A percentile compares a stretch with the other conserved stretches of the same genome.
Evolutionary conservation across 2,797 vertebrate species (phyloP).

Genomic region (Falco columbarius): DNA sequence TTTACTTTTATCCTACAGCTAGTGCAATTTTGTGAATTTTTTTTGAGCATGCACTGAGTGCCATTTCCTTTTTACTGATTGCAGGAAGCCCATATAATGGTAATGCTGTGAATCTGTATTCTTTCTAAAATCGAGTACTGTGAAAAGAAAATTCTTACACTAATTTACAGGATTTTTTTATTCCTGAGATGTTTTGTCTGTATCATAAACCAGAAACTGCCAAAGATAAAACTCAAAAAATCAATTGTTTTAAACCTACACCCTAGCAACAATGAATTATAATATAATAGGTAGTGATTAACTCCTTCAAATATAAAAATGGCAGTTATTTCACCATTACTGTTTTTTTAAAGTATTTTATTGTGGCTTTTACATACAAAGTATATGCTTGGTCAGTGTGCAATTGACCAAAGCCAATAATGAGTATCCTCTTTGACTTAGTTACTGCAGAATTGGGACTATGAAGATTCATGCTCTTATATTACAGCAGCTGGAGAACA

Average conservation of each 20-base stretch:
- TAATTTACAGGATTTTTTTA: neutral
- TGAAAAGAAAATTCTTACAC: neutral
- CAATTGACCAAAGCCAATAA: neutral
- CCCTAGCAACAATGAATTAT: neutral
- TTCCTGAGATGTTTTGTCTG: neutral
- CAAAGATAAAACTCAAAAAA: neutral
- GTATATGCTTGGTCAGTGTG: neutral
- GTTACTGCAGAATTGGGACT: neutral
- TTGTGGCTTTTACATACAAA: neutral
- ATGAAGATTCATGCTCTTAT: neutral
- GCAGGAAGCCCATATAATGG: conserved; percentile 45
- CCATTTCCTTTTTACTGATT: conserved; percentile 59
- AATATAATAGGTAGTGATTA: neutral
- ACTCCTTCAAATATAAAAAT: neutral
- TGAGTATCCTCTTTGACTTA: neutral
- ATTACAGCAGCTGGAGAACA: neutral
- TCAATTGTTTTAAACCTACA: neutral
- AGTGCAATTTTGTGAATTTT: conserved; percentile 54
- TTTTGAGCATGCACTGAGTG: conserved; percentile 57
- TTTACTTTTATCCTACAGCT: conserved; percentile 70
- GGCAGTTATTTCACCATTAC: neutral
- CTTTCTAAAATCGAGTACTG: neutral
- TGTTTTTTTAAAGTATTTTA: neutral
- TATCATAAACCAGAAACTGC: neutral
- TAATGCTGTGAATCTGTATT: conserved; percentile 46